These are phyloP conservation scores for Drosophila kohkoa DNA, from an alignment of 1,140 invertebrate species.

Conservation along the genomic window DNA sequence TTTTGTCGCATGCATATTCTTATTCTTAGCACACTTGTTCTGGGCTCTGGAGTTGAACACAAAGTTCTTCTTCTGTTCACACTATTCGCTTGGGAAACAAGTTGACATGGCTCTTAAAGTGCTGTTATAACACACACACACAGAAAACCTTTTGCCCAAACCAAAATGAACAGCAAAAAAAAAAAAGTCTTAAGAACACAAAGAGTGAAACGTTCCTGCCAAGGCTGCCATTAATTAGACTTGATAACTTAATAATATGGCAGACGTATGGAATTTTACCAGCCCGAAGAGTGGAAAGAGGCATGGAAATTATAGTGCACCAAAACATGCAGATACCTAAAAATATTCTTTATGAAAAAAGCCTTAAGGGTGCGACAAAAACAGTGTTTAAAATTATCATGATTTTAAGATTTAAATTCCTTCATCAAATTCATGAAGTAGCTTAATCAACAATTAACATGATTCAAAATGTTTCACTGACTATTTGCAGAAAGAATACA, in stretches of 20 bases:
- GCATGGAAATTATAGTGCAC: background rate
- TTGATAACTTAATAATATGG: constrained; percentile 13
- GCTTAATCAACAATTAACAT: background rate
- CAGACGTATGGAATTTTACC: background rate
- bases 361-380: background rate
- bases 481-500: too few species aligned
- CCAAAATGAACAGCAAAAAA: background rate
- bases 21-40: constrained; percentile 1
- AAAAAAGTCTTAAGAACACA: background rate
- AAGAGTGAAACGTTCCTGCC: background rate
- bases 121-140: constrained; percentile 38
- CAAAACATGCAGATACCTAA: background rate
- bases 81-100: constrained; percentile 37
- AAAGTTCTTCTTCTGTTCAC: constrained; percentile 15
- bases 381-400: background rate
- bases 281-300: background rate
- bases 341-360: background rate
- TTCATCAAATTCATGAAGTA: background rate
- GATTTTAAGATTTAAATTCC: background rate
- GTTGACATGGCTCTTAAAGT: constrained; percentile 29
- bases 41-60: constrained; percentile 11
- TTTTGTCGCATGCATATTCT: background rate
- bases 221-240: constrained; percentile 1
- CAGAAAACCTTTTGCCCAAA: constrained; percentile 9
- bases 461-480: too few species aligned